Evolutionary conservation across 1,140 invertebrate species (phyloP), one percentile per base, ranked within the genome.

Genomic region (Dendroctonus ponderosae): DNA sequence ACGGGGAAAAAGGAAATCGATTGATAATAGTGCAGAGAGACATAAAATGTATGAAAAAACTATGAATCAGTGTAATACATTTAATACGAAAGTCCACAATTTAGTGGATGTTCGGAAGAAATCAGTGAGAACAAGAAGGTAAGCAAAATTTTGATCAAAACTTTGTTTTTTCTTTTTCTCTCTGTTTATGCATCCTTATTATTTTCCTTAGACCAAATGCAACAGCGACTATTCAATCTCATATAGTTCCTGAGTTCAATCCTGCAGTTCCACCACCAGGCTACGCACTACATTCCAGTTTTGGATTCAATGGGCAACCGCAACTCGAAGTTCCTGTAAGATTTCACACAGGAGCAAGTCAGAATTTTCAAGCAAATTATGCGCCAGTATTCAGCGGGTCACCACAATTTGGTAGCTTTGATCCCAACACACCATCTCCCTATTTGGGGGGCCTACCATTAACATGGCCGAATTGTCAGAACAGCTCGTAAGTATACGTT

Each of bases 11-110:
- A 59, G 6, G 70, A 69, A 59, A 54, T 70, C 6, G 71, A 75
- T 26, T 42, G 68, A 70, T 15, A 70, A 68, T 53, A 72, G 71
- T 50, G 44, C 70, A 9, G 76, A 77, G 48, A 64, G 72, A 3
- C 70, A 78, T 59, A 65, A 68, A 48, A 56, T 69, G 39, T 78
- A 76, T 52, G 77, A 76, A 51, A 65, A 59, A 40, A 70, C 72
- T 12, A 78, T 78, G 77, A 78, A 78, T 50, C 49, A 72, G 12
- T 71, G 70, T 26, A 77, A 77, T 54, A 67, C 67, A 15, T 66
- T 72, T n/a, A 72, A 72, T 42, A 72, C 71, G 6, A 62, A 61
- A 46, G 66, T 72, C 2, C 58, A 49, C 44, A 65, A 60, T 48
- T 53, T 68, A 15, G 61, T 68, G 58, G 71, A 72, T 60, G 49